Evolutionary conservation across 1,140 invertebrate species (phyloP).

Genomic region (Calosoma granatense): DNA sequence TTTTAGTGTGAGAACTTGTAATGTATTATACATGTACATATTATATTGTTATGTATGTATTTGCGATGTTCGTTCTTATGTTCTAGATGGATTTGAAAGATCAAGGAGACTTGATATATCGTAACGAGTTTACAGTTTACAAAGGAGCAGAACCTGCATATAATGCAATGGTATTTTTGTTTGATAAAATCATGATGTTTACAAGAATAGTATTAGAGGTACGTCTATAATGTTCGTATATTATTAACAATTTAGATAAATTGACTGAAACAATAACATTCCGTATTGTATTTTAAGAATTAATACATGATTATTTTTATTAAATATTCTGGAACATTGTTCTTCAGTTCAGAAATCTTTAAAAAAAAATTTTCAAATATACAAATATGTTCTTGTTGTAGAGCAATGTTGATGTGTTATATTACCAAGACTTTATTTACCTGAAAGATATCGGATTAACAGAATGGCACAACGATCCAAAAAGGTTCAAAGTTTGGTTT

Average conservation of each 20-base stretch:
- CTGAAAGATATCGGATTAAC: not conserved
- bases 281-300: too few species aligned
- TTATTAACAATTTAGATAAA: too few species aligned
- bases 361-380: not conserved
- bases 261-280: too few species aligned
- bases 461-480: not conserved
- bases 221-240: too few species aligned
- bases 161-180: not conserved
- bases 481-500: not conserved
- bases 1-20: too few species aligned
- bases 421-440: not conserved
- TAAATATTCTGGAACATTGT: too few species aligned
- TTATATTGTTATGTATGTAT: too few species aligned
- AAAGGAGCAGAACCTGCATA: not conserved
- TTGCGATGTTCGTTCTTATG: not conserved
- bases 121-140: not conserved
- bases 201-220: not conserved
- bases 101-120: not conserved
- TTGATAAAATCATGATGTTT: not conserved
- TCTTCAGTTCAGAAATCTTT: too few species aligned
- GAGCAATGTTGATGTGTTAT: not conserved
- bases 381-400: not conserved
- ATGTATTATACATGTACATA: too few species aligned
- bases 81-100: conserved; percentile 4
- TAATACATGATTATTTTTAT: too few species aligned